Evolutionary conservation across 2,888 invertebrate species (phyloP).

Genomic region (Stenchaetothrips biformis): DNA sequence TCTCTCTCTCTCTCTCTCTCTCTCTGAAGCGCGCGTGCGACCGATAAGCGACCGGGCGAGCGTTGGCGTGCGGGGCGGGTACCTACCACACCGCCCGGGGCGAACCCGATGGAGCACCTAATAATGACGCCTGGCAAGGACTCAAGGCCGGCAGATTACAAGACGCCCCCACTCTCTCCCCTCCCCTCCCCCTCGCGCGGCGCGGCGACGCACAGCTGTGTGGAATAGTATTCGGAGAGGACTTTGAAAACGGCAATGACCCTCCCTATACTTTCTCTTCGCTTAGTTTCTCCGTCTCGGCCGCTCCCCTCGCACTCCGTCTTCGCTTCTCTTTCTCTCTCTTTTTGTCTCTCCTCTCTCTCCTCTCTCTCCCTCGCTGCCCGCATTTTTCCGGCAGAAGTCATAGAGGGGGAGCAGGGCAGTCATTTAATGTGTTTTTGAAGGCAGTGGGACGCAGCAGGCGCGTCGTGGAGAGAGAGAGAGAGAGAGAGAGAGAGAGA

Average conservation of each 20-base stretch:
- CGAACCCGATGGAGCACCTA: neutral
- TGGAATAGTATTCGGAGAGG: slow-evolving; percentile 18
- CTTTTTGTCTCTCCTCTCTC: neutral
- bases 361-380: neutral
- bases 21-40: too few species aligned
- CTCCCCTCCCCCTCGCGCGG: neutral
- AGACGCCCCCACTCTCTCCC: neutral
- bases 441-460: neutral
- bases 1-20: neutral
- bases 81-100: neutral
- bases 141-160: neutral
- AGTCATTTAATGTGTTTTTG: slow-evolving; percentile 19
- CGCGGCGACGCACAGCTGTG: neutral
- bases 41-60: too few species aligned
- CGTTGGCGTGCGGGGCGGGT: too few species aligned
- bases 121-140: too few species aligned
- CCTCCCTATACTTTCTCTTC: neutral
- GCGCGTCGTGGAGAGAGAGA: too few species aligned
- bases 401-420: neutral
- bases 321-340: neutral
- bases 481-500: too few species aligned
- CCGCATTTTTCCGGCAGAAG: neutral
- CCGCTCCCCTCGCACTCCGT: neutral
- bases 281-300: too few species aligned
- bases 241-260: slow-evolving; percentile 23